Conservation (phyloP, 1,140 invertebrate genomes). For the Eupristina koningsbergeri region DNA sequence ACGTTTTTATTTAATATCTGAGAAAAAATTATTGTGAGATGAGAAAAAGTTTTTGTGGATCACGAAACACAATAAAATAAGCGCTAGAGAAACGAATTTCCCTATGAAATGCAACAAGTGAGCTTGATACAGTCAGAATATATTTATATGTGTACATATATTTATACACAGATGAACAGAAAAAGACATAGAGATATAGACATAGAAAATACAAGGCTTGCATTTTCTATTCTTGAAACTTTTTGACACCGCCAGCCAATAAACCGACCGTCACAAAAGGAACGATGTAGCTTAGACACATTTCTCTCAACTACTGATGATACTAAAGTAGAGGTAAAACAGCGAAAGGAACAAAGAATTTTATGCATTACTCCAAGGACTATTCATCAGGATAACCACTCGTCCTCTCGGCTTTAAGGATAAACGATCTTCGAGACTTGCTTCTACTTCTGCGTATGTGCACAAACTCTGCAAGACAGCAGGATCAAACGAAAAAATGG, state of each 20-base stretch:
- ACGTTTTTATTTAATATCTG: neutral
- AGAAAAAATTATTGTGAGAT: neutral
- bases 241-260: too few relatives aligned
- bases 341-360: neutral
- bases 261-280: neutral
- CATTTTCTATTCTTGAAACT: neutral
- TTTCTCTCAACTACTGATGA: neutral
- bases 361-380: constrained; percentile 22
- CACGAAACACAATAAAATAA: neutral
- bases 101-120: constrained; percentile 39
- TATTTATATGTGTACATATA: neutral
- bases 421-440: constrained; percentile 22
- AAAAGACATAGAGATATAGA: neutral
- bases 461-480: constrained; percentile 1
- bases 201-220: neutral
- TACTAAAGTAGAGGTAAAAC: neutral
- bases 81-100: constrained; percentile 27
- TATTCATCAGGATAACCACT: constrained; percentile 25
- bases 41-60: neutral
- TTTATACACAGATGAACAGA: neutral
- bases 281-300: neutral
- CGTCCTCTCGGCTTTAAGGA: constrained; percentile 22
- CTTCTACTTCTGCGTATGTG: neutral
- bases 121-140: constrained; percentile 1
- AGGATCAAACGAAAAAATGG: neutral